A percentile compares a stretch with the other conserved stretches of the same genome.
Evolutionary conservation across 2,888 invertebrate species (phyloP).

Genomic region (Congeria kusceri): DNA sequence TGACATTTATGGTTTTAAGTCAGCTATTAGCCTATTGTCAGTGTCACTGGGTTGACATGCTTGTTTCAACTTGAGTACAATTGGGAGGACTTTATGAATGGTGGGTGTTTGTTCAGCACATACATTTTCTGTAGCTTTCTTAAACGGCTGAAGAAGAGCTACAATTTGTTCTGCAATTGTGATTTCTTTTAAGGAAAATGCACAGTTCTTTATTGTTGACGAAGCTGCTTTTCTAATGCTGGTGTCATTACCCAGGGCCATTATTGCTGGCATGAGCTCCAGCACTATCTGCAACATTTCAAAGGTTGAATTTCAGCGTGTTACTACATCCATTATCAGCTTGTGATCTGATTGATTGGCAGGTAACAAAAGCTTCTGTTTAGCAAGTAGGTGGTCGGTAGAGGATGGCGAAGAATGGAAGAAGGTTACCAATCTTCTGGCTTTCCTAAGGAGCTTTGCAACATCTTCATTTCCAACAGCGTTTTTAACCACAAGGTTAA

Average conservation of each 20-base stretch:
- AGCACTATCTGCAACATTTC: slow-evolving; percentile 12
- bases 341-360: slow-evolving; percentile 4
- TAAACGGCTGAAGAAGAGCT: slow-evolving; percentile 11
- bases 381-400: slow-evolving; percentile 2
- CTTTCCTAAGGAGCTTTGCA: slow-evolving; percentile 11
- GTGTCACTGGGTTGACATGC: background rate
- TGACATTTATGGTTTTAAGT: background rate
- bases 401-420: slow-evolving; percentile 19
- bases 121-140: slow-evolving; percentile 15
- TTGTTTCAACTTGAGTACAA: too few relatives aligned
- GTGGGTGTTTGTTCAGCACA: slow-evolving; percentile 19
- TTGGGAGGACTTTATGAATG: slow-evolving; percentile 16
- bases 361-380: slow-evolving; percentile 4
- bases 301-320: slow-evolving; percentile 26
- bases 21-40: background rate
- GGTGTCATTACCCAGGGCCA: slow-evolving; percentile 16
- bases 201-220: background rate
- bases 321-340: slow-evolving; percentile 23
- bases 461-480: slow-evolving; percentile 8
- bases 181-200: slow-evolving; percentile 19
- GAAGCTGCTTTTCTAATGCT: background rate
- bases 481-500: slow-evolving; percentile 27
- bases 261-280: slow-evolving; percentile 17
- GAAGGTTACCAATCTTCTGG: slow-evolving; percentile 8
- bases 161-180: slow-evolving; percentile 11